Conservation (phyloP, 2,113 vertebrate genomes). For the Ictalurus punctatus region DNA sequence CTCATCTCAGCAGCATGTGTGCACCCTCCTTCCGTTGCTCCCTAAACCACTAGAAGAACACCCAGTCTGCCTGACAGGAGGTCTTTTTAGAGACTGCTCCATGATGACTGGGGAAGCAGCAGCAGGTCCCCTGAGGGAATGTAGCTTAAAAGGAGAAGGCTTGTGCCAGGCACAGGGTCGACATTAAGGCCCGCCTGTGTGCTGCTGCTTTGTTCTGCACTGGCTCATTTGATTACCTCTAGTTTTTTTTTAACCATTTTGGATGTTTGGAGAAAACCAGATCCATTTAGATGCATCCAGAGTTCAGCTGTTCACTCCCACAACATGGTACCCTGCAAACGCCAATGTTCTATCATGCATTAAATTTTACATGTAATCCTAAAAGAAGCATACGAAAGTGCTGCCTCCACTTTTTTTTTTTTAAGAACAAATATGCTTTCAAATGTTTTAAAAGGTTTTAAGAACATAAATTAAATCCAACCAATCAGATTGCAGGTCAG, state of each 20-base stretch:
- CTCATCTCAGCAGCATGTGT: slow-evolving; percentile 36
- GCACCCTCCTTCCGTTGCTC: slow-evolving; percentile 26
- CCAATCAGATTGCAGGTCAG: background rate
- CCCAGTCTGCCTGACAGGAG: slow-evolving; percentile 33
- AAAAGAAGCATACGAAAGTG: background rate
- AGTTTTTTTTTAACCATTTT: slow-evolving; percentile 14
- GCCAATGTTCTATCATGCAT: background rate
- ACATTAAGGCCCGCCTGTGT: slow-evolving; percentile 44
- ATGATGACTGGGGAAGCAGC: slow-evolving; percentile 36
- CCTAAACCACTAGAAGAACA: slow-evolving; percentile 29
- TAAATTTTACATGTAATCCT: background rate
- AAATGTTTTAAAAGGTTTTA: background rate
- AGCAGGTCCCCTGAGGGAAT: slow-evolving; percentile 58
- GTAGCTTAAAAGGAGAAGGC: slow-evolving; percentile 63
- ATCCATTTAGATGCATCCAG: background rate
- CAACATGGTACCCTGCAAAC: background rate
- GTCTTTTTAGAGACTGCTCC: slow-evolving; percentile 43
- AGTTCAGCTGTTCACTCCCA: slow-evolving; percentile 33
- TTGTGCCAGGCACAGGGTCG: slow-evolving; percentile 65
- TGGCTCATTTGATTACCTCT: slow-evolving; percentile 46
- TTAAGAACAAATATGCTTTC: background rate
- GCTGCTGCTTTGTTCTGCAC: slow-evolving; percentile 44
- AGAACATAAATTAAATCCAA: background rate
- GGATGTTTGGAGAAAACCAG: slow-evolving; percentile 29
- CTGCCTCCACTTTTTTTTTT: background rate